Evolutionary conservation across 1,140 invertebrate species (phyloP).

Genomic region (Mycetomoellerius zeteki): DNA sequence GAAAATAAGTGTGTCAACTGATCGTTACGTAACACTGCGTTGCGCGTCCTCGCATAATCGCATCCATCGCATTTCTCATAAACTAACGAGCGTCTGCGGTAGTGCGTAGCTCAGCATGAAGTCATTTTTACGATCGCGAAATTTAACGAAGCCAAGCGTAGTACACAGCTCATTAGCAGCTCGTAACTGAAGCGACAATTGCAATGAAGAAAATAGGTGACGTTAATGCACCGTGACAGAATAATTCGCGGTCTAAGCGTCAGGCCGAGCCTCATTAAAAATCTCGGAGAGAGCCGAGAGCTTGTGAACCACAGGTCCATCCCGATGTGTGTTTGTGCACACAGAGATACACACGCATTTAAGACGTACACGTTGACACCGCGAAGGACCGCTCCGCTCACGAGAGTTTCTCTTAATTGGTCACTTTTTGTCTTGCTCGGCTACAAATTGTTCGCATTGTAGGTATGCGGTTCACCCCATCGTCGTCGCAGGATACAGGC

Average conservation of each 20-base stretch:
- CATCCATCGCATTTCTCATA: conserved; percentile 28
- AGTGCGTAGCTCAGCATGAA: conserved; percentile 59
- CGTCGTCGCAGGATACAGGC: neutral
- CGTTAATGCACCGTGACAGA: conserved; percentile 84
- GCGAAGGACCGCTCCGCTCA: conserved; percentile 53
- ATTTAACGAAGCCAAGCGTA: conserved; percentile 67
- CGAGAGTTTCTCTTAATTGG: conserved; percentile 85
- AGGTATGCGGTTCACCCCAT: conserved; percentile 75
- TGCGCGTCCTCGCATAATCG: conserved; percentile 19
- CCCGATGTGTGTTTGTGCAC: conserved; percentile 18
- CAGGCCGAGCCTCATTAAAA: conserved; percentile 76
- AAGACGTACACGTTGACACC: conserved; percentile 26
- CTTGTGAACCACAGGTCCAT: conserved; percentile 21
- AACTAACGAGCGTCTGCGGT: neutral
- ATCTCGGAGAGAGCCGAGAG: conserved; percentile 68
- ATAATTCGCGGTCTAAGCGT: conserved; percentile 83
- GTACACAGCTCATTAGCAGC: conserved; percentile 74
- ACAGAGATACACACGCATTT: neutral
- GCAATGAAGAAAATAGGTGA: conserved; percentile 73
- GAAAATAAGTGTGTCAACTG: conserved; percentile 39
- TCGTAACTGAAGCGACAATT: conserved; percentile 69
- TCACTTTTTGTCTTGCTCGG: conserved; percentile 80
- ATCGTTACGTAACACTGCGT: conserved; percentile 21
- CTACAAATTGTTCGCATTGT: conserved; percentile 85
- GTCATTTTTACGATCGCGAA: conserved; percentile 76